These are phyloP conservation scores for Xenopus borealis DNA, from an alignment of 2,113 vertebrate genomes.

Conservation along the genomic window DNA sequence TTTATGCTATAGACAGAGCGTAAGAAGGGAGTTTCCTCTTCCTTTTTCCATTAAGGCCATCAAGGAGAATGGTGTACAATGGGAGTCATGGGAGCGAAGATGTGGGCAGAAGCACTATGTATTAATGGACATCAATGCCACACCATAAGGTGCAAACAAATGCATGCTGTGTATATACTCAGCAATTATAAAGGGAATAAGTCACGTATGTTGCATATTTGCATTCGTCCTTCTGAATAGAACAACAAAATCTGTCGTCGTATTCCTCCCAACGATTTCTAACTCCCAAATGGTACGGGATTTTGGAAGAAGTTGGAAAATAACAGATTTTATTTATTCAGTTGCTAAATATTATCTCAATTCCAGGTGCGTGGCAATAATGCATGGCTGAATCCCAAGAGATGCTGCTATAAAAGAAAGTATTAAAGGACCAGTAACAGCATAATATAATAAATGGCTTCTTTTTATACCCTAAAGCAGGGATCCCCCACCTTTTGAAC, in stretches of 20 bases:
- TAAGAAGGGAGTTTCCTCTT: constrained; percentile 19
- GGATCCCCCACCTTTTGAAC: no score
- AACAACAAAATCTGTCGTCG: constrained; percentile 43
- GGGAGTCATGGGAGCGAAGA: constrained; percentile 23
- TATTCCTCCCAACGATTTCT: constrained; percentile 22
- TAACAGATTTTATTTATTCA: constrained; percentile 34
- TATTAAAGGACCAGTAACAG: no score
- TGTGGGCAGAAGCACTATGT: constrained; percentile 28
- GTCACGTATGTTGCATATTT: constrained; percentile 37
- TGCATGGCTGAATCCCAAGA: not conserved
- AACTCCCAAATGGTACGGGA: constrained; percentile 28
- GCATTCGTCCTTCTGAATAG: constrained; percentile 32
- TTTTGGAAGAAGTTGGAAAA: constrained; percentile 25
- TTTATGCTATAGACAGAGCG: constrained; percentile 12
- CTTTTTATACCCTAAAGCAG: no score
- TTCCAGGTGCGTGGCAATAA: not conserved
- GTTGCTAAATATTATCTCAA: constrained; percentile 1
- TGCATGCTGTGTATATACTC: constrained; percentile 31
- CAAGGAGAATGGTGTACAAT: constrained; percentile 17
- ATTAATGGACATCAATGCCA: constrained; percentile 42
- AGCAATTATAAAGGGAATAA: constrained; percentile 35
- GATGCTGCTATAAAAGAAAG: no score
- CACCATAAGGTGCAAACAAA: constrained; percentile 43
- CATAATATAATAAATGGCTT: no score
- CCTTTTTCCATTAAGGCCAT: constrained; percentile 27